phyloP scores from a whole-genome alignment of 2,888 invertebrate species.

The Prenolepis imparis region DNA sequence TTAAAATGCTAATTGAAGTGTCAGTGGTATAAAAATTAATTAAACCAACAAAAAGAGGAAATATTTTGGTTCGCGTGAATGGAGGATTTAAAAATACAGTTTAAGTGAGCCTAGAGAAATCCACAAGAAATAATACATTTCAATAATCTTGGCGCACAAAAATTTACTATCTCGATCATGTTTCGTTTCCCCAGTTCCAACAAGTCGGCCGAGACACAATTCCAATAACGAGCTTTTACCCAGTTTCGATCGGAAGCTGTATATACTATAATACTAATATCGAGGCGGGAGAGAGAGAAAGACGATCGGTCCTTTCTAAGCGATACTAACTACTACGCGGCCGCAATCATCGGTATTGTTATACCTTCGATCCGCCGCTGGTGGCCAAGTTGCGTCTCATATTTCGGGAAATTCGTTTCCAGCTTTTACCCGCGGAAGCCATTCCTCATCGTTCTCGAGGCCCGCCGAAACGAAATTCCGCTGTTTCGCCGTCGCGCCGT shows the following conservation, averaged over 20 bases:
- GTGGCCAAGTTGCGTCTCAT: conserved; percentile 8
- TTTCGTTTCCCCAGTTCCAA: conserved; percentile 51
- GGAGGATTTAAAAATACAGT: background rate
- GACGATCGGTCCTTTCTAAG: background rate
- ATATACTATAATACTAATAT: conserved; percentile 57
- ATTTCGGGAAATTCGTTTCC: conserved; percentile 46
- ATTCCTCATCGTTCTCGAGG: conserved; percentile 36
- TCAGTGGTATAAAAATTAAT: background rate
- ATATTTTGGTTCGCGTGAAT: background rate
- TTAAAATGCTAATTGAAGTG: background rate
- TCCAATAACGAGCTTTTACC: conserved; percentile 75
- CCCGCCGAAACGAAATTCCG: conserved; percentile 43
- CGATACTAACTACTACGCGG: conserved; percentile 36
- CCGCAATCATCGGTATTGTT: conserved; percentile 46
- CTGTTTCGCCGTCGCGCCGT: conserved; percentile 44
- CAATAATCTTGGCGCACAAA: background rate
- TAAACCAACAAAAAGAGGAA: background rate
- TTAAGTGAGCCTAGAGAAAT: background rate
- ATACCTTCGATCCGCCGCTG: conserved; percentile 15
- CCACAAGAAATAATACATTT: background rate
- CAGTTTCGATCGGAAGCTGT: conserved; percentile 69
- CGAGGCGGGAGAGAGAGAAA: conserved; percentile 1
- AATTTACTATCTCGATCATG: background rate
- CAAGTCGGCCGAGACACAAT: conserved; percentile 68
- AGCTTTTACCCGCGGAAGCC: conserved; percentile 40